Conservation (phyloP, 2,113 vertebrate species). For the Megaceryle maxima region DNA sequence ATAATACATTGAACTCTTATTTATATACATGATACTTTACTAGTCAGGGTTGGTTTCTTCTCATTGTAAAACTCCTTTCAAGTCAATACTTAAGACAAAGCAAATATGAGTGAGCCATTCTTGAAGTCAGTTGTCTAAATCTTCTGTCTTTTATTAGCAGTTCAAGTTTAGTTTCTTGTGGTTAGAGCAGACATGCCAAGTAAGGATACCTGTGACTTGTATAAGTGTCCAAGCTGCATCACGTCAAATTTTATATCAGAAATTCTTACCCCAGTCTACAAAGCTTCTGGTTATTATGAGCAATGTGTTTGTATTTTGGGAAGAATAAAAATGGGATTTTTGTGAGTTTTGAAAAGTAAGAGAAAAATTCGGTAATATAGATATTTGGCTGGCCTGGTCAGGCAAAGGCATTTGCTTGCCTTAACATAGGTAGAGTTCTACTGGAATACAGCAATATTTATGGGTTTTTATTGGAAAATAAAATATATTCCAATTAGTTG, state of each 20-base stretch:
- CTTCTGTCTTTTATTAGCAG: neutral
- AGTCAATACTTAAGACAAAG: neutral
- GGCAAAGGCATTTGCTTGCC: neutral
- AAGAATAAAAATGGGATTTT: neutral
- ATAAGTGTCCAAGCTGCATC: neutral
- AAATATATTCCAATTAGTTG: neutral
- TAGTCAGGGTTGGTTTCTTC: neutral
- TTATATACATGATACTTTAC: neutral
- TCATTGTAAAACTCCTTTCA: neutral
- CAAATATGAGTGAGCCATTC: neutral
- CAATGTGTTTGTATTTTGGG: neutral
- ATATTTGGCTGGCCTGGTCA: neutral
- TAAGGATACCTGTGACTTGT: neutral
- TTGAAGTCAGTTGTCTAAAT: neutral
- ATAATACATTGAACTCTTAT: neutral
- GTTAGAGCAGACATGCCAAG: neutral
- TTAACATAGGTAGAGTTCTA: neutral
- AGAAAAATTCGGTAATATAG: neutral
- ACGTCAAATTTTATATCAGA: neutral
- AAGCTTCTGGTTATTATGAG: neutral
- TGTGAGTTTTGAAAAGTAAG: neutral
- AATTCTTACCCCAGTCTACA: neutral
- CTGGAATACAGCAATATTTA: neutral
- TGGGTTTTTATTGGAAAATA: neutral
- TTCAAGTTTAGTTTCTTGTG: neutral